Evolutionary conservation across 2,888 invertebrate genomes (phyloP), one percentile per base, ranked within the genome.

Genomic region (Fragum whitleyi): DNA sequence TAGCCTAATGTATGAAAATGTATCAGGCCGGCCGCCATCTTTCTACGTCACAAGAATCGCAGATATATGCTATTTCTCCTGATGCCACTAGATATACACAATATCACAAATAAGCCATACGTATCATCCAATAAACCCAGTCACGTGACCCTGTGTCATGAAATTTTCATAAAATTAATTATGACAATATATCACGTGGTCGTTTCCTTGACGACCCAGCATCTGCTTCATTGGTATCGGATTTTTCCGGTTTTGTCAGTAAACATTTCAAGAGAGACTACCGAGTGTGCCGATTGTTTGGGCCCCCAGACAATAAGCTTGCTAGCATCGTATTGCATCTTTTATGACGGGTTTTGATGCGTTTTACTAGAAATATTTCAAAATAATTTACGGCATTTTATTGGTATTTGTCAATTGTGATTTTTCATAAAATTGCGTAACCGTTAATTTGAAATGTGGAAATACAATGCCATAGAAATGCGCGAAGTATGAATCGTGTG

Each of bases 101-200:
- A 70, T 72, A 79, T 79, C 74, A 79, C 79, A 71, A 69, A 79
- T 79, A 77, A 79, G 74, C 79, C 74, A 74, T 79, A 77, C 72
- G 77, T 78, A 85, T 78, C 76, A 73, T 78, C 78, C 82, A 70
- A 71, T 79, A 85, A 76, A 74, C 59, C 61, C 39, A 42, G 76
- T 81, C 85, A 85, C 85, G 81, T 83, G 83, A 81, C 77, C 28
- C 57, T 65, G 76, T 79, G 77, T 83, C 85, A 83, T 83, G 79
- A 79, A 80, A 85, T 74, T 78, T 85, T 85, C 85, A 85, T 83
- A 78, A 85, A 85, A 85, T 85, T 85, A 85, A 83, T 81, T 80
- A 85, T 85, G 76, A 78, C 85, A 81, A 83, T 78, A 71, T 67
- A 73, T 74, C 83, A 83, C 82, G 85, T 85, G 85, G 67, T 53